A percentile compares a stretch with the other conserved stretches of the same genome.
Conservation (phyloP, 2,797 vertebrate genomes). For the Pseudocheirus occidentalis region DNA sequence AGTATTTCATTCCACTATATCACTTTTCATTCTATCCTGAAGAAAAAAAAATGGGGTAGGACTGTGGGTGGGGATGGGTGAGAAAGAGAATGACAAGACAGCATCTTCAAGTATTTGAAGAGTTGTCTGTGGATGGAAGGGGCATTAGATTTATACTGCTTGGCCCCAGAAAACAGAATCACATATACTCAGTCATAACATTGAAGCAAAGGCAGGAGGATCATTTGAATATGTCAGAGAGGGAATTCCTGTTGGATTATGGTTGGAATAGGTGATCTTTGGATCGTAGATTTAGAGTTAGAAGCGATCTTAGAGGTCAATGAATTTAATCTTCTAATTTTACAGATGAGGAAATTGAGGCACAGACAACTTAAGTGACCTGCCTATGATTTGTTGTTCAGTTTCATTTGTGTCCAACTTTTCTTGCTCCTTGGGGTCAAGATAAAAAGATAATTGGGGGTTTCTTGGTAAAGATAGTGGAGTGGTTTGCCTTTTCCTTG, state of each 20-base stretch:
- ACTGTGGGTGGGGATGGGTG: rapidly evolving
- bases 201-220: background rate
- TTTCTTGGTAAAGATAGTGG: background rate
- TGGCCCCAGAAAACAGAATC: background rate
- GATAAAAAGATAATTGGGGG: no score
- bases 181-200: background rate
- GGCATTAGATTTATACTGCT: background rate
- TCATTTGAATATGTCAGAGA: background rate
- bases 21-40: background rate
- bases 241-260: background rate
- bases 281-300: background rate
- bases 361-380: background rate
- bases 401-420: background rate
- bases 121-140: background rate
- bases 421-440: background rate
- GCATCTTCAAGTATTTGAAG: background rate
- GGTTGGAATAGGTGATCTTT: background rate
- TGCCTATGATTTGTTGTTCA: background rate
- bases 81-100: background rate
- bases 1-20: background rate
- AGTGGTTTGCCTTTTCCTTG: background rate
- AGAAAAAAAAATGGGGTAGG: background rate
- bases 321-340: background rate
- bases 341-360: background rate
- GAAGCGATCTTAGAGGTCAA: background rate